phyloP scores from a whole-genome alignment of 2,113 vertebrate genomes.

The Vidua chalybeata region DNA sequence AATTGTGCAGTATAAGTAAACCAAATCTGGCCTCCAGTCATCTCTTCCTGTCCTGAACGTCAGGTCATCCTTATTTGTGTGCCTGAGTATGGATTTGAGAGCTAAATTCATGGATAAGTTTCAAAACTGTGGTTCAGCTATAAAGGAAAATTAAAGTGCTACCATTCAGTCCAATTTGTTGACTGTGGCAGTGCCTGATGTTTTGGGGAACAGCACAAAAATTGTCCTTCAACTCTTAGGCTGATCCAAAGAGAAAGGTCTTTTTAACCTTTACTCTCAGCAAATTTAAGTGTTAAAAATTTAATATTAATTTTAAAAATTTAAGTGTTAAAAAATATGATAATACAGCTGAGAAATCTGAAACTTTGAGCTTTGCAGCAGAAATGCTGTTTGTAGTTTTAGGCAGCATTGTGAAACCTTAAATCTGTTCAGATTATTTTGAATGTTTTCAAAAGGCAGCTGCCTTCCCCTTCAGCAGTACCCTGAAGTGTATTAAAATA shows the following conservation, averaged over 20 bases:
- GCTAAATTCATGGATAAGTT: not conserved
- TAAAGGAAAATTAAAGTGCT: not conserved
- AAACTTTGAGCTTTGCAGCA: not conserved
- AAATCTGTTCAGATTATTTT: not conserved
- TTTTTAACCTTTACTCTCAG: not conserved
- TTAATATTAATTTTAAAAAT: not conserved
- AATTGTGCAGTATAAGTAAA: not conserved
- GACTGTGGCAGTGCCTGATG: not conserved
- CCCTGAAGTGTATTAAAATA: not conserved
- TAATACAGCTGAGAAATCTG: not conserved
- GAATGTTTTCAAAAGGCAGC: not conserved
- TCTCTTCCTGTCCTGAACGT: not conserved
- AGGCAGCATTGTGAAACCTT: not conserved
- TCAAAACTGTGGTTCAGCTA: not conserved
- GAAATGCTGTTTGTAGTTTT: not conserved
- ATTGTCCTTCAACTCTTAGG: not conserved
- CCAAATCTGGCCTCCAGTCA: not conserved
- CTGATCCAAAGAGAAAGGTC: not conserved
- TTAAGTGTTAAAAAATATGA: not conserved
- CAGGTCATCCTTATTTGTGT: not conserved
- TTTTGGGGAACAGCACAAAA: not conserved
- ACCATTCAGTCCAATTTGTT: not conserved
- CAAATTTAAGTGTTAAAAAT: not conserved
- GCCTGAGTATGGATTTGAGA: not conserved
- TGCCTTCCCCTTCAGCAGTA: not conserved